These are phyloP conservation scores for Pseudochirops corinnae DNA, from an alignment of 2,797 vertebrate species.

Conservation along the genomic window DNA sequence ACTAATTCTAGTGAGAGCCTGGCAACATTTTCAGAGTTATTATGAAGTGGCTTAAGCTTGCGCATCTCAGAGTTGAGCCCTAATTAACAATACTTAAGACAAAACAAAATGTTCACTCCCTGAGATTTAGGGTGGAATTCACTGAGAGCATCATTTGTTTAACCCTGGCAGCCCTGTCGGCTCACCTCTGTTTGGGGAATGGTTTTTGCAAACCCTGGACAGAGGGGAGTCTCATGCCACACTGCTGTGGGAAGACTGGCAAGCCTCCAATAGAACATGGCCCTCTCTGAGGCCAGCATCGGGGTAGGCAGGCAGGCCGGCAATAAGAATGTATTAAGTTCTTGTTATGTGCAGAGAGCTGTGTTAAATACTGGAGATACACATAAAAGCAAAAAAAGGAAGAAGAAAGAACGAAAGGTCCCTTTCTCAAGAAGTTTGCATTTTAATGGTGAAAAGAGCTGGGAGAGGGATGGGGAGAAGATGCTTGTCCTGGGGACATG, in stretches of 20 bases:
- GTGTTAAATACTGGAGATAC: background rate
- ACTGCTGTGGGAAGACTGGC: slow-evolving; percentile 55
- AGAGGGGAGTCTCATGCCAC: slow-evolving; percentile 47
- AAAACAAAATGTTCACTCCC: background rate
- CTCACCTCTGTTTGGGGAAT: background rate
- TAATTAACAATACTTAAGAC: slow-evolving; percentile 57
- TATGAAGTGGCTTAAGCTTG: slow-evolving; percentile 68
- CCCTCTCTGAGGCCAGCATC: slow-evolving; percentile 41
- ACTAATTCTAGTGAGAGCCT: slow-evolving; percentile 71
- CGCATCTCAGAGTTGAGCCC: slow-evolving; percentile 41
- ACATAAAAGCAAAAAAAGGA: background rate
- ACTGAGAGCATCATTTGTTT: background rate
- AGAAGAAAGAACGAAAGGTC: background rate
- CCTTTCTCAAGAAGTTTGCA: background rate
- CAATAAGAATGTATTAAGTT: background rate
- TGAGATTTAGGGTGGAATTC: background rate
- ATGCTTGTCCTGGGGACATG: background rate
- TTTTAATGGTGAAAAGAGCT: background rate
- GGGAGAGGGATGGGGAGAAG: background rate
- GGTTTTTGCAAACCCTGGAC: background rate
- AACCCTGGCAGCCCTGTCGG: background rate
- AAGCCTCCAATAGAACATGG: slow-evolving; percentile 53
- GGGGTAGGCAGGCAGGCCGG: background rate
- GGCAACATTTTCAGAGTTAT: slow-evolving; percentile 68
- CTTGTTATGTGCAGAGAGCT: background rate